Evolutionary conservation across 2,113 vertebrate genomes (phyloP), one percentile per base, ranked within the genome.

Genomic region (Phyllostomus hastatus): DNA sequence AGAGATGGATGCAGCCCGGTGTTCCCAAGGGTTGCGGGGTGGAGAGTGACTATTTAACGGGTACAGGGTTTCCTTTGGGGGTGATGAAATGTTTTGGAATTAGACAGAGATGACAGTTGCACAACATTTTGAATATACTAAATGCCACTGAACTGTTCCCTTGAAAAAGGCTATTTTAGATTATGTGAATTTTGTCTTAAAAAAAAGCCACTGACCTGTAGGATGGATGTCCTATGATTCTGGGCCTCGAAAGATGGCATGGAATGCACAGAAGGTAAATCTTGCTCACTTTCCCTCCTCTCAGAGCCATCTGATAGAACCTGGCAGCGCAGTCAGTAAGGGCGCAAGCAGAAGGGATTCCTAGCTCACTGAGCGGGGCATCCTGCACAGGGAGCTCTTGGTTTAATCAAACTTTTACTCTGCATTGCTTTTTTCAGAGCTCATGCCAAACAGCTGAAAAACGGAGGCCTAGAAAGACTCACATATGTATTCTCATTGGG

Each of bases 1-100:
- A 46, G 28, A 72, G 15, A n/a, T 2, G 14, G 46, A 69, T 0
- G 2, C 22, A 38, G n/a, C 26, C 1, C 4, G 5, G 7, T 17
- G 26, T 2, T n/a, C 2, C 20, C 26, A 35, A 38, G 50, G 73
- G 35, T 14, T 46, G n/a, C n/a, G n/a, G n/a, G n/a, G n/a, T 2
- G 33, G 22, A 10, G 22, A n/a, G 35, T n/a, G 8, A 28, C 12
- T 15, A 33, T 2, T 35, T 54, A 11, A 0, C 15, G 11, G 12
- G 7, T 9, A 11, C 59, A n/a, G 61, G 16, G 16, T 5, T 83
- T 95, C 22, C 22, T 57, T 64, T 5, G 0, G 28, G 61, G n/a
- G 17, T 73, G 43, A 76, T 31, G 66, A 76, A 61, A 38, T 43
- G 28, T 33, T 72, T 19, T 69, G 1, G 41, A 50, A 64, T 33